Percentiles rank a stretch among this genome's conserved stretches.
Conservation (phyloP, 2,113 vertebrate genomes). For the Gobius niger region DNA sequence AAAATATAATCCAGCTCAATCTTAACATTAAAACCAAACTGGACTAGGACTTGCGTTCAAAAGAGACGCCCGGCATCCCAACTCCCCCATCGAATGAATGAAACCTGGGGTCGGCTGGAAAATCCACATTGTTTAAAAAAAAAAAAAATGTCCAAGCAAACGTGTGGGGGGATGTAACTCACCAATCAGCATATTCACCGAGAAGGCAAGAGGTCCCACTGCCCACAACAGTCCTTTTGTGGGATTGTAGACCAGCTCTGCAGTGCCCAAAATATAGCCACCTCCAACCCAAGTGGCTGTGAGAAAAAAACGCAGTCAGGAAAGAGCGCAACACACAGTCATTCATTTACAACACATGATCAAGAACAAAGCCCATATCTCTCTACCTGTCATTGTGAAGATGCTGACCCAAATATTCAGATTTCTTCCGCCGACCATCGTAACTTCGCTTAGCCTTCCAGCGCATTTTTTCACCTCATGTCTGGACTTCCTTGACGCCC, state of each 20-base stretch:
- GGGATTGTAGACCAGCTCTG: constrained; percentile 77
- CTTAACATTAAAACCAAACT: no score
- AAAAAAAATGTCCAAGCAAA: no score
- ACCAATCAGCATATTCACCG: constrained; percentile 18
- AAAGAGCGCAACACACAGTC: no score
- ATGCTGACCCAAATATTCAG: constrained; percentile 72
- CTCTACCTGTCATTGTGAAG: constrained; percentile 59
- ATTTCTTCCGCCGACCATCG: constrained; percentile 74
- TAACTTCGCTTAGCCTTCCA: constrained; percentile 65
- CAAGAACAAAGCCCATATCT: no score
- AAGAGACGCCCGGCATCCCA: no score
- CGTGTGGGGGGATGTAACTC: background rate
- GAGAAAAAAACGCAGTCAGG: background rate
- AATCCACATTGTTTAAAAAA: no score
- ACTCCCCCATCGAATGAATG: no score
- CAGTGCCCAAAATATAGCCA: constrained; percentile 74
- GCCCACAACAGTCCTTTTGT: constrained; percentile 76
- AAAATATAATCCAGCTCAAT: no score
- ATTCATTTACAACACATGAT: no score
- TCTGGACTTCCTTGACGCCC: constrained; percentile 77
- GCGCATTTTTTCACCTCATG: constrained; percentile 62
- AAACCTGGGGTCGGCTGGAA: no score
- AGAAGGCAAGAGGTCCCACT: constrained; percentile 52
- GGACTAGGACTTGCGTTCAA: no score
- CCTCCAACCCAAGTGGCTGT: constrained; percentile 82